phyloP scores from a whole-genome alignment of 2,888 invertebrate genomes.

The Elmis aenea region DNA sequence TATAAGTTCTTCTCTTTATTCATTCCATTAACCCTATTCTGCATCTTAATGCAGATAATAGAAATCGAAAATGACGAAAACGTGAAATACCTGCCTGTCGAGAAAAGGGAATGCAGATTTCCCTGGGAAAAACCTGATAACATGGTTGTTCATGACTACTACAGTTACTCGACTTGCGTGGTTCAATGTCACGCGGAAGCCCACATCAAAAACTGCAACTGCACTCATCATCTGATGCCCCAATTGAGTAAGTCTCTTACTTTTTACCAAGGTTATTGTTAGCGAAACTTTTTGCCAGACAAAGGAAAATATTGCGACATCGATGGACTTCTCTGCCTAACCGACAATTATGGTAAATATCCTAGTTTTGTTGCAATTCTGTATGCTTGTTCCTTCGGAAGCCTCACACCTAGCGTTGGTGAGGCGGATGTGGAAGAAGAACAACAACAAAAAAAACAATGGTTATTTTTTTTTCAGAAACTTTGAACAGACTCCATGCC shows the following conservation, averaged over 20 bases:
- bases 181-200: conserved; percentile 55
- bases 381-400: too few relatives aligned
- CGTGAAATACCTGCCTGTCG: conserved; percentile 48
- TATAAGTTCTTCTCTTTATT: conserved; percentile 6
- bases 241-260: conserved; percentile 46
- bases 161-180: conserved; percentile 57
- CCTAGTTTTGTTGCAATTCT: neutral
- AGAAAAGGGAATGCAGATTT: conserved; percentile 54
- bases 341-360: conserved; percentile 44
- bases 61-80: conserved; percentile 57
- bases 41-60: conserved; percentile 48
- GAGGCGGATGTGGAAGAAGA: too few relatives aligned
- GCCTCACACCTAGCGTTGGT: too few relatives aligned
- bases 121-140: conserved; percentile 49
- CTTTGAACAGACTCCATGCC: conserved; percentile 45
- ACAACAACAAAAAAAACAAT: conserved; percentile 7
- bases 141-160: conserved; percentile 48
- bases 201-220: conserved; percentile 54
- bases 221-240: conserved; percentile 60
- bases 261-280: conserved; percentile 2
- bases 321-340: conserved; percentile 53
- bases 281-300: conserved; percentile 35
- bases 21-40: neutral
- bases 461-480: conserved; percentile 40
- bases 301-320: conserved; percentile 49